phyloP scores from a whole-genome alignment of 2,797 vertebrate genomes.

The Sphenopsis melanotis region DNA sequence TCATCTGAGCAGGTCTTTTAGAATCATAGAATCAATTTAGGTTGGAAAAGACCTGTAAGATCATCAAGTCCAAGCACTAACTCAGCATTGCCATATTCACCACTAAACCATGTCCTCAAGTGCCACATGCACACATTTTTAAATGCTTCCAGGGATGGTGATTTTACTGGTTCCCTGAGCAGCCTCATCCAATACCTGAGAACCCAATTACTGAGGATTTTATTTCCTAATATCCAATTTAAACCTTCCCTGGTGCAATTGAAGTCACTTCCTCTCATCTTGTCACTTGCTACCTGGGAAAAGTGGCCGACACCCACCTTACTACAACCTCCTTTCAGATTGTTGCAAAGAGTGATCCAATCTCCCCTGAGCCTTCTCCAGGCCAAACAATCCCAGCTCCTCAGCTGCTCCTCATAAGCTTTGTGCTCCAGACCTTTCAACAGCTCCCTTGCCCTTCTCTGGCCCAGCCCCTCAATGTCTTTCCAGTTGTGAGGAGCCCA shows the following conservation, averaged over 20 bases:
- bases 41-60: not conserved
- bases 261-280: not conserved
- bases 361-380: not conserved
- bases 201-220: not conserved
- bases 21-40: not conserved
- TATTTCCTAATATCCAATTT: not conserved
- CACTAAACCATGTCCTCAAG: not conserved
- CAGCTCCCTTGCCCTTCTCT: fast-evolving
- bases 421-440: not conserved
- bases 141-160: not conserved
- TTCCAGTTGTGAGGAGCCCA: not conserved
- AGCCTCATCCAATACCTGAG: not conserved
- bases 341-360: not conserved
- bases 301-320: not conserved
- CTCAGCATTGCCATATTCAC: not conserved
- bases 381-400: not conserved
- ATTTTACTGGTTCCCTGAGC: not conserved
- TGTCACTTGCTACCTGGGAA: not conserved
- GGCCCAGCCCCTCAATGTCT: not conserved
- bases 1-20: not conserved
- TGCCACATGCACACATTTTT: not conserved
- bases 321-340: not conserved
- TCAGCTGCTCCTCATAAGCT: not conserved
- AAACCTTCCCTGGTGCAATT: not conserved
- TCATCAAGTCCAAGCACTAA: not conserved